phyloP scores from a whole-genome alignment of 1,140 invertebrate genomes.

The Rhynchophorus ferrugineus region DNA sequence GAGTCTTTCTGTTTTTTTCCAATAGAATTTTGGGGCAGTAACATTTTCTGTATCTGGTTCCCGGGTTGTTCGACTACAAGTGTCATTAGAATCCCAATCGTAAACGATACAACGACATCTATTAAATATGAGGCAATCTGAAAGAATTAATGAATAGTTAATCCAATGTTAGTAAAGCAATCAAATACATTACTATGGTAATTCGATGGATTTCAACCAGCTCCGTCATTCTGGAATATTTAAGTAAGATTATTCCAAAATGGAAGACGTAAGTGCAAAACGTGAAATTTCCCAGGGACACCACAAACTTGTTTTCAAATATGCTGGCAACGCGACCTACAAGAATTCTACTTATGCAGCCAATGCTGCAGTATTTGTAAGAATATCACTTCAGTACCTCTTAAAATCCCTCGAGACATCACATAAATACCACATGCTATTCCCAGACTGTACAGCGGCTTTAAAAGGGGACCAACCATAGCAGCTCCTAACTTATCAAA shows the following conservation, averaged over 20 bases:
- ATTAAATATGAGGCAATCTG: too few relatives aligned
- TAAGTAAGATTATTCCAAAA: not conserved
- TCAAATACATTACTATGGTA: not conserved
- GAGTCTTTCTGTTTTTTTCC: not conserved
- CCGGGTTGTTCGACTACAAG: not conserved
- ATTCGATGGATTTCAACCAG: not conserved
- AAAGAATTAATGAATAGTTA: too few relatives aligned
- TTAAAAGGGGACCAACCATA: conserved; percentile 1
- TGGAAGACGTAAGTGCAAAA: conserved; percentile 7
- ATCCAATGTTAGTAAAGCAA: too few relatives aligned
- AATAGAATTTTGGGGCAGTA: not conserved
- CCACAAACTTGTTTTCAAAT: conserved; percentile 4
- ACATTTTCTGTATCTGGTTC: not conserved
- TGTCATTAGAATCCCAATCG: not conserved
- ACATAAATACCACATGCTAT: conserved; percentile 4
- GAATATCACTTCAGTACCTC: too few relatives aligned
- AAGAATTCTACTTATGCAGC: too few relatives aligned
- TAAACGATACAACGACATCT: not conserved
- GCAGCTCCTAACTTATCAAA: not conserved
- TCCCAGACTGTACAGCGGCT: not conserved
- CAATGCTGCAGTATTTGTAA: too few relatives aligned
- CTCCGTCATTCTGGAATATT: not conserved
- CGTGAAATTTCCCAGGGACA: not conserved
- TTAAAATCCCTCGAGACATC: conserved; percentile 5
- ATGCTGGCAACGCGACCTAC: not conserved